These are phyloP conservation scores for Mythimna vitellina DNA, from an alignment of 2,888 invertebrate species.

Conservation along the genomic window DNA sequence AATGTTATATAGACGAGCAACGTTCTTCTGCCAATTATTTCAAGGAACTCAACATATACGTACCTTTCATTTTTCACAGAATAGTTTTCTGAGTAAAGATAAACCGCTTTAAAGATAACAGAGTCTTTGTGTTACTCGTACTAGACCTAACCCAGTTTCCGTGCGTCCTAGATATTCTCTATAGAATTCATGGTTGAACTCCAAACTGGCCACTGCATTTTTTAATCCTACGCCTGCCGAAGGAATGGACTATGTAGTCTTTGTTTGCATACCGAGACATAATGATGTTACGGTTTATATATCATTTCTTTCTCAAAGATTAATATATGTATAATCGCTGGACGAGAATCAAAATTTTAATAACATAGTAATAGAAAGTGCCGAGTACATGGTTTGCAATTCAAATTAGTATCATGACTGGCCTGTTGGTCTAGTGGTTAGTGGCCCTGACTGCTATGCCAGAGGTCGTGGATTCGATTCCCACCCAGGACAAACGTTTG, in stretches of 20 bases:
- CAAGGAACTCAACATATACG: too few relatives aligned
- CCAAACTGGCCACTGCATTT: slow-evolving; percentile 29
- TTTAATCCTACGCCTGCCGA: background rate
- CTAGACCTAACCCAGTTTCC: slow-evolving; percentile 21
- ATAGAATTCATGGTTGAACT: slow-evolving; percentile 34
- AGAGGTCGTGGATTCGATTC: too few relatives aligned
- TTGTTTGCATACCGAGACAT: background rate
- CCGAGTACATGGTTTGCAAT: too few relatives aligned
- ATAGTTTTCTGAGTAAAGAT: background rate
- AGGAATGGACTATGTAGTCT: background rate
- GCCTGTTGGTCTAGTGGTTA: too few relatives aligned
- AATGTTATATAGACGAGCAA: background rate
- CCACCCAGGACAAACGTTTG: too few relatives aligned
- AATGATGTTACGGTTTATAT: background rate
- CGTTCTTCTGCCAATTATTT: background rate
- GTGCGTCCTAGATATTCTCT: slow-evolving; percentile 31
- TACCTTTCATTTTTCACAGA: background rate
- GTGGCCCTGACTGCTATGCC: too few relatives aligned
- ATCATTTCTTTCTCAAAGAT: too few relatives aligned
- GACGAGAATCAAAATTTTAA: too few relatives aligned
- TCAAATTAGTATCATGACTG: too few relatives aligned
- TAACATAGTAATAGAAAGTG: too few relatives aligned
- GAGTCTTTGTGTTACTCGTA: slow-evolving; percentile 5
- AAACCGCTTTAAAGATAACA: slow-evolving; percentile 2
- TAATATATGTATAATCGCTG: too few relatives aligned